Evolutionary conservation across 2,888 invertebrate genomes (phyloP), one percentile per base, ranked within the genome.

Genomic region (Brachyptera risi): DNA sequence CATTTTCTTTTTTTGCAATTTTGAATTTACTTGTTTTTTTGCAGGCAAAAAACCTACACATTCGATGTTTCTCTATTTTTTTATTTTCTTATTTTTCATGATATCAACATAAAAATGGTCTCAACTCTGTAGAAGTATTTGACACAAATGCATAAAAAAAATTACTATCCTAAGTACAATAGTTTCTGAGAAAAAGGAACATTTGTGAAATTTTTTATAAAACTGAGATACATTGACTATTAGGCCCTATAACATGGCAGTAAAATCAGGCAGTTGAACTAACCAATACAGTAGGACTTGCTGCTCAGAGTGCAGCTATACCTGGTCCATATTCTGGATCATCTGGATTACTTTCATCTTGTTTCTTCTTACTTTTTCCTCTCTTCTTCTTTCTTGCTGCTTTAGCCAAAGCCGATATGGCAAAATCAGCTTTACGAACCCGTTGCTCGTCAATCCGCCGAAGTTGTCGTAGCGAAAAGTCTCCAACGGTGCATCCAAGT

Each of bases 311-410:
- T 19, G 15, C 15, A 15, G 23, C 19, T 3, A 44, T 44, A 17
- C 49, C 26, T 3, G 49, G 26, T 27, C 49, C 49, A 24, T 50
- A 50, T 9, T 50, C 49, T 50, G 49, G 49, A 11, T 50, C 49
- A 19, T 11, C 24, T 2, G 24, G 7, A 50, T 50, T 17, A 11
- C 26, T n/a, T 5, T 24, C 24, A 23, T 50, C 49, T 5, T 50
- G 26, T 23, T 50, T 50, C 27, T 50, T 50, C 15, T 26, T 19
- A n/a, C 26, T 50, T 17, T 15, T 50, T 2, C 17, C 17, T n/a
- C 49, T 23, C 24, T 50, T 50, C 3, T 11, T 27, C 17, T 7
- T 50, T 24, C 49, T 19, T 23, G 49, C 49, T 24, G 11, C n/a
- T 27, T 50, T 50, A 11, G 24, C 24, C 11, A 15, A 13, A 11